Conservation (phyloP, 2,797 vertebrate species). For the Echeneis naucrates region DNA sequence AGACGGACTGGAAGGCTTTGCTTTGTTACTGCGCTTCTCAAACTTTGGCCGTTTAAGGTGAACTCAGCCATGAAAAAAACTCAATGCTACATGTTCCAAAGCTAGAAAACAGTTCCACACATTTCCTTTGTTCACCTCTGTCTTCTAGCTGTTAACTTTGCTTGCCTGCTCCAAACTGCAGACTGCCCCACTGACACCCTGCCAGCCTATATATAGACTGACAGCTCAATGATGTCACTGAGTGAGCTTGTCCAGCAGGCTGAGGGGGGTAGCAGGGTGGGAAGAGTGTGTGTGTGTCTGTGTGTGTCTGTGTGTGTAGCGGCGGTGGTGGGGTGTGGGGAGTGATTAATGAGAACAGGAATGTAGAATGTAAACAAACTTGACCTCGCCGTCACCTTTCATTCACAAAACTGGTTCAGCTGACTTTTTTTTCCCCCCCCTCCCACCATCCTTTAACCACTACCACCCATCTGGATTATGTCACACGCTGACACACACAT, state of each 20-base stretch:
- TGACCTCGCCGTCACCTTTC: conserved; percentile 82
- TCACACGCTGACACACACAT: conserved; percentile 70
- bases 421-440: conserved; percentile 53
- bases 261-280: conserved; percentile 1
- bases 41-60: not conserved
- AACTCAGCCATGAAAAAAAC: not conserved
- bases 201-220: conserved; percentile 89
- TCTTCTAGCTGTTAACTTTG: conserved; percentile 56
- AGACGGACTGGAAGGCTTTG: not conserved
- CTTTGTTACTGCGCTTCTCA: not conserved
- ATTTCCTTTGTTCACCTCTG: conserved; percentile 26
- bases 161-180: conserved; percentile 75
- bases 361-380: conserved; percentile 83
- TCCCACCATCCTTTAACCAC: conserved; percentile 11
- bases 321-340: conserved; percentile 25
- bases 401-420: conserved; percentile 79
- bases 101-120: not conserved
- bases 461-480: conserved; percentile 74
- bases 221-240: conserved; percentile 90
- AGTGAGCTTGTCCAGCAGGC: conserved; percentile 75
- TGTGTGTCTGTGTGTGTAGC: conserved; percentile 33
- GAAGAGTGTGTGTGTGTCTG: conserved; percentile 10
- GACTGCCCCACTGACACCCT: conserved; percentile 81
- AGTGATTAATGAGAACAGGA: conserved; percentile 85
- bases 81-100: not conserved